A percentile compares a stretch with the other conserved stretches of the same genome.
These are phyloP conservation scores for Rhea americana DNA, from an alignment of 2,113 vertebrate genomes.

Conservation along the genomic window DNA sequence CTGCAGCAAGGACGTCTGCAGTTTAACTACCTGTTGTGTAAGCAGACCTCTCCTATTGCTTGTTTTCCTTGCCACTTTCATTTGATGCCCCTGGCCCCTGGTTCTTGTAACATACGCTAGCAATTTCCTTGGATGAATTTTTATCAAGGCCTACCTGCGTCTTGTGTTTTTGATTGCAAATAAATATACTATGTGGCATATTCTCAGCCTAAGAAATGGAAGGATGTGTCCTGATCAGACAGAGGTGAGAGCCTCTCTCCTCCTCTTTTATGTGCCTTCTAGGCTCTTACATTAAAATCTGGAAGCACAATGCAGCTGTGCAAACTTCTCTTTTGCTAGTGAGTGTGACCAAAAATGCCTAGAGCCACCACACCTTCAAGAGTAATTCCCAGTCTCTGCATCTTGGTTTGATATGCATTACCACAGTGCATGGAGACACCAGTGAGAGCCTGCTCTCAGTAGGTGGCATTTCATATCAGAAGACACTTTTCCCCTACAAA, in stretches of 20 bases:
- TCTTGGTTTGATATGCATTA: neutral
- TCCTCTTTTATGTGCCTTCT: neutral
- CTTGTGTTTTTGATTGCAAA: neutral
- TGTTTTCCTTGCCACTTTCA: neutral
- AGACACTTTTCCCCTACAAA: neutral
- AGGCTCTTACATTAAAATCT: neutral
- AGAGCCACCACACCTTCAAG: neutral
- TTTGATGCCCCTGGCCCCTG: neutral
- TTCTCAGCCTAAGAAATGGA: neutral
- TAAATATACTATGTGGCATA: neutral
- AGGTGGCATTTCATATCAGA: conserved; percentile 16
- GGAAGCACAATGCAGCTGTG: neutral
- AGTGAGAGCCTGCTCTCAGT: neutral
- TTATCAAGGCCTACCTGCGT: neutral
- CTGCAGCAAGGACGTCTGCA: neutral
- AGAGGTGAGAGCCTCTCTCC: neutral
- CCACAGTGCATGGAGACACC: neutral
- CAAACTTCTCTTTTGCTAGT: neutral
- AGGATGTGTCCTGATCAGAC: neutral
- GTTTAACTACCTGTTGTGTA: neutral
- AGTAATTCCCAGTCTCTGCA: neutral
- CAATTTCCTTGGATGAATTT: neutral
- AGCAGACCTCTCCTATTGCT: neutral
- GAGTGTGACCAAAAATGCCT: neutral
- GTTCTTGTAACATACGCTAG: neutral